These are phyloP conservation scores for Oxyruncus cristatus DNA, from an alignment of 2,113 vertebrate species.

Conservation along the genomic window DNA sequence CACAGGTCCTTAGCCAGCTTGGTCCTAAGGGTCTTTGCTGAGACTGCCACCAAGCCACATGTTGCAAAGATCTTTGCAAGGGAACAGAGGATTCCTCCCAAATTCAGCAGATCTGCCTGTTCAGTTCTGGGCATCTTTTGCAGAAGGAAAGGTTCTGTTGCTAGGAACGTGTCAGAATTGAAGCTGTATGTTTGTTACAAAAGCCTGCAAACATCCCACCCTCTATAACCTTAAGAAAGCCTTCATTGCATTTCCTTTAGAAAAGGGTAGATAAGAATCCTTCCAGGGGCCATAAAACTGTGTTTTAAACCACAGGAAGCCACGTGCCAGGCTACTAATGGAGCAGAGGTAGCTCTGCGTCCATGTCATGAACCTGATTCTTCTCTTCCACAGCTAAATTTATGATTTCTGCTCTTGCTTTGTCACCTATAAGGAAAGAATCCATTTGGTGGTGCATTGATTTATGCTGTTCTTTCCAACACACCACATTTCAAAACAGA, in stretches of 20 bases:
- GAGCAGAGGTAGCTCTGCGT: background rate
- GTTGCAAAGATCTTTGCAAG: background rate
- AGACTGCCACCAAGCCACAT: background rate
- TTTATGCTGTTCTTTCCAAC: background rate
- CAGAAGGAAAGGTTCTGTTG: background rate
- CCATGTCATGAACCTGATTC: background rate
- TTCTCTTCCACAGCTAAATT: background rate
- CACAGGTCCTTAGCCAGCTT: background rate
- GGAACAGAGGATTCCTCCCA: background rate
- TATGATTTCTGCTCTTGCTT: background rate
- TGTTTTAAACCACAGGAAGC: background rate
- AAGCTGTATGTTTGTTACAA: background rate
- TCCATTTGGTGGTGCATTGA: background rate
- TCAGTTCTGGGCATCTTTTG: background rate
- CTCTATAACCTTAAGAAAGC: background rate
- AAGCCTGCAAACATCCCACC: background rate
- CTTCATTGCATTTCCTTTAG: rapidly evolving
- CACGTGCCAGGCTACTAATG: rapidly evolving
- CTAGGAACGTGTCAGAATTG: background rate
- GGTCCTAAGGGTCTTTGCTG: background rate
- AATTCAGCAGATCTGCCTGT: rapidly evolving
- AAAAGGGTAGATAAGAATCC: background rate
- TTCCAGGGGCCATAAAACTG: background rate
- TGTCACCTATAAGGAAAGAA: background rate
- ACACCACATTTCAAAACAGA: background rate